These are phyloP conservation scores for Epinephelus coioides DNA, from an alignment of 2,797 vertebrate species.

Conservation along the genomic window DNA sequence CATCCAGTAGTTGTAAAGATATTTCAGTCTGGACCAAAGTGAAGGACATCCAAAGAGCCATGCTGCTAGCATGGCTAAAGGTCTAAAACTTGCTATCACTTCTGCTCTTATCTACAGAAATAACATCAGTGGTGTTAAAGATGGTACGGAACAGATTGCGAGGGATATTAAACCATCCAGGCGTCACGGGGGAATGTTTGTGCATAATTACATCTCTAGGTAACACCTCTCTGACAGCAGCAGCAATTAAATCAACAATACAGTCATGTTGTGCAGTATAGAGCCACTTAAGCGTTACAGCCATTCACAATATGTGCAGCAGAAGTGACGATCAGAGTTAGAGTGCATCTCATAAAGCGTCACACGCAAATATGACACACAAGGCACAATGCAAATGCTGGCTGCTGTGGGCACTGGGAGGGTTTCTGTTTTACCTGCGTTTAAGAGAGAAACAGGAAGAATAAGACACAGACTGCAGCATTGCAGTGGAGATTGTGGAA, in stretches of 20 bases:
- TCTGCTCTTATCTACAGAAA: not conserved
- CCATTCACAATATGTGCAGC: conserved; percentile 21
- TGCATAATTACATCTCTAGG: conserved; percentile 44
- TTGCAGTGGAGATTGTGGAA: not conserved
- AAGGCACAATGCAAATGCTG: not conserved
- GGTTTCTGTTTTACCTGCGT: not conserved
- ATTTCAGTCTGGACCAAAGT: not conserved
- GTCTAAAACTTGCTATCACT: not conserved
- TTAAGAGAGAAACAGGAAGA: not conserved
- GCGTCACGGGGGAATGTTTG: conserved; percentile 35
- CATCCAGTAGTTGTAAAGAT: not conserved
- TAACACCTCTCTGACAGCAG: conserved; percentile 42
- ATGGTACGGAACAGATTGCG: conserved; percentile 20
- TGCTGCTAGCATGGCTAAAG: not conserved
- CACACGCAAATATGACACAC: not conserved
- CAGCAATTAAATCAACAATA: conserved; percentile 46
- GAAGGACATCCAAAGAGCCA: too few species aligned
- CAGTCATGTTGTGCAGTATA: not conserved
- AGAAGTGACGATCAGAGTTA: conserved; percentile 9
- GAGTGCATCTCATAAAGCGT: conserved; percentile 10
- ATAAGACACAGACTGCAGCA: not conserved
- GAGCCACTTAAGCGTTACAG: conserved; percentile 14
- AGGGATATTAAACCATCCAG: conserved; percentile 24
- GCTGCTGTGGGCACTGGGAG: not conserved
- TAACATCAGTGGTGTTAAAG: not conserved